A percentile compares a stretch with the other conserved stretches of the same genome.
phyloP scores from a whole-genome alignment of 2,797 vertebrate genomes.

The Xerus rutilus region DNA sequence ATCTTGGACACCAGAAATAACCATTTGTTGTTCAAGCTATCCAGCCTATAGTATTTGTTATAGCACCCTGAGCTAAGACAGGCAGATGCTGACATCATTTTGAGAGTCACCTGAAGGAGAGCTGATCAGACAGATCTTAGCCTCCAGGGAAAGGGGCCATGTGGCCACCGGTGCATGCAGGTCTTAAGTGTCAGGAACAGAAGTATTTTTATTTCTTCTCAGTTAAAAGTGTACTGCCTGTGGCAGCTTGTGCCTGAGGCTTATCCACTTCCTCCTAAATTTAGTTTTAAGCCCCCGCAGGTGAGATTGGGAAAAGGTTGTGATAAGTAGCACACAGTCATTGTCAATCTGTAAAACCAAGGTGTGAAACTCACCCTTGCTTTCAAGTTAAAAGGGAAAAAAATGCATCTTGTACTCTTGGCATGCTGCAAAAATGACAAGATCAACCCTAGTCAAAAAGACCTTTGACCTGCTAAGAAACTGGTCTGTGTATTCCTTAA shows the following conservation, averaged over 20 bases:
- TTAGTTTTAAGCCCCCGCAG: slow-evolving; percentile 49
- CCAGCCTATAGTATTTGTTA: not conserved
- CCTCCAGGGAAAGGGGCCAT: not conserved
- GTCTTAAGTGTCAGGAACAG: not conserved
- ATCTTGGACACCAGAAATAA: not conserved
- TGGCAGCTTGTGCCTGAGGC: slow-evolving; percentile 49
- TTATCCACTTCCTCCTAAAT: slow-evolving; percentile 71
- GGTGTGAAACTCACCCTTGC: not conserved
- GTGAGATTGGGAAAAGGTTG: slow-evolving; percentile 55
- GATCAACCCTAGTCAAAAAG: not conserved
- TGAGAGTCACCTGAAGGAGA: not conserved
- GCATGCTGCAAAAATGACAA: not conserved
- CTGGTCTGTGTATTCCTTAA: not conserved
- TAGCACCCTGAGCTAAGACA: not conserved
- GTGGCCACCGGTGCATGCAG: not conserved
- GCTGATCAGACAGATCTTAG: not conserved
- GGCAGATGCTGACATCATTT: not conserved
- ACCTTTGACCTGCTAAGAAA: not conserved
- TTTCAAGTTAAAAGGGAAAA: not conserved
- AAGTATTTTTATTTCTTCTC: slow-evolving; percentile 62
- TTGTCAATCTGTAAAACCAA: slow-evolving; percentile 9
- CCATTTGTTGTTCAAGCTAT: not conserved
- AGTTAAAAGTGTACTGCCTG: slow-evolving; percentile 49
- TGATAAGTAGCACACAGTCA: not conserved
- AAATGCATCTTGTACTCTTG: not conserved